These are phyloP conservation scores for Psittacus erithacus DNA, from an alignment of 2,113 vertebrate species.

Conservation along the genomic window DNA sequence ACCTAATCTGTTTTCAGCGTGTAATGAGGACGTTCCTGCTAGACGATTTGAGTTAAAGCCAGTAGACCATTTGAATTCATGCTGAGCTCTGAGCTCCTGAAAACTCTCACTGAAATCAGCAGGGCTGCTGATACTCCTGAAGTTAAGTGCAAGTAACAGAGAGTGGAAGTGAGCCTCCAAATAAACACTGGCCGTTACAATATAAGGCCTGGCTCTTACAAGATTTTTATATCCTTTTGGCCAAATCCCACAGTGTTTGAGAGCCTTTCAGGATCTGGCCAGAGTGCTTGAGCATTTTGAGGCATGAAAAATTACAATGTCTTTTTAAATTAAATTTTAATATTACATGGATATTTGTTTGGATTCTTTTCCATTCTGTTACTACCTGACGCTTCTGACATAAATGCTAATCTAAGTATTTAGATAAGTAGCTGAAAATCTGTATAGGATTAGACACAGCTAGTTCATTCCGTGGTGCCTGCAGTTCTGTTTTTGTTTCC, in stretches of 20 bases:
- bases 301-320: neutral
- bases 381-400: neutral
- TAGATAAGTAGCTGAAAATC: neutral
- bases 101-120: neutral
- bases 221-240: neutral
- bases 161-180: neutral
- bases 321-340: neutral
- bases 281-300: neutral
- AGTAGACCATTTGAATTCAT: neutral
- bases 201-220: neutral
- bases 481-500: neutral
- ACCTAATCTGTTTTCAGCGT: neutral
- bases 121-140: neutral
- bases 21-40: rapidly evolving
- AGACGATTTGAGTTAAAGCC: neutral
- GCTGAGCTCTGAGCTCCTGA: neutral
- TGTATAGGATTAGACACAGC: neutral
- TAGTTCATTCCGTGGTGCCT: neutral
- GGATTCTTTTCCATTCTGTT: neutral
- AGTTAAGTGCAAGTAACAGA: neutral
- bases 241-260: neutral
- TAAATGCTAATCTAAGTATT: neutral
- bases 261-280: neutral
- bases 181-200: neutral
- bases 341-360: neutral